A percentile compares a stretch with the other conserved stretches of the same genome.
phyloP scores from a whole-genome alignment of 1,140 invertebrate genomes.

The Anoplophora glabripennis region DNA sequence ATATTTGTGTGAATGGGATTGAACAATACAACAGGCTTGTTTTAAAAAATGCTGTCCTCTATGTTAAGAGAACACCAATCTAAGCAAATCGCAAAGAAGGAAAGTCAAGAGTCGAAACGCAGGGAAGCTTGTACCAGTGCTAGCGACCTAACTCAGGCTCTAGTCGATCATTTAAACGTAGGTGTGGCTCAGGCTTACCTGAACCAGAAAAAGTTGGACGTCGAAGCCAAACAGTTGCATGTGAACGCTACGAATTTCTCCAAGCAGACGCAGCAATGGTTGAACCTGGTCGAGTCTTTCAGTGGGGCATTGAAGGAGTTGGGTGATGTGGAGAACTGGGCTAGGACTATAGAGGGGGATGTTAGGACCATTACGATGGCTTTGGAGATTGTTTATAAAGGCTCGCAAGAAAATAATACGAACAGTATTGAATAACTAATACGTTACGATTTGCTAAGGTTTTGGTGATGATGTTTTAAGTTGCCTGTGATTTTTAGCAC shows the following conservation, averaged over 20 bases:
- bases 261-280: constrained; percentile 95
- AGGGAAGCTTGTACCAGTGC: constrained; percentile 91
- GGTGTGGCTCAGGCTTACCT: constrained; percentile 97
- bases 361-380: constrained; percentile 91
- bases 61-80: constrained; percentile 85
- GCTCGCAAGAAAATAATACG: constrained; percentile 60
- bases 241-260: constrained; percentile 91
- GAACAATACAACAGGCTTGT: no score
- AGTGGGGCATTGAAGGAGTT: constrained; percentile 96
- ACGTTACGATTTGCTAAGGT: no score
- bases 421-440: no score
- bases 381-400: constrained; percentile 94
- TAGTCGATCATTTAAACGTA: constrained; percentile 96
- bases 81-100: constrained; percentile 72
- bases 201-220: constrained; percentile 95
- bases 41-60: constrained; percentile 86
- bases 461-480: no score
- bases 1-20: no score
- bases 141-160: constrained; percentile 85
- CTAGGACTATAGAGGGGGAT: constrained; percentile 93
- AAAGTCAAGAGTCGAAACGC: constrained; percentile 84
- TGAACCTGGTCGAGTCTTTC: constrained; percentile 91
- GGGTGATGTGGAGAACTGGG: constrained; percentile 99
- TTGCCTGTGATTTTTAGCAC: no score
- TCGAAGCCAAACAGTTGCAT: constrained; percentile 95